Evolutionary conservation across 1,140 invertebrate species (phyloP).

Genomic region (Lerema accius): DNA sequence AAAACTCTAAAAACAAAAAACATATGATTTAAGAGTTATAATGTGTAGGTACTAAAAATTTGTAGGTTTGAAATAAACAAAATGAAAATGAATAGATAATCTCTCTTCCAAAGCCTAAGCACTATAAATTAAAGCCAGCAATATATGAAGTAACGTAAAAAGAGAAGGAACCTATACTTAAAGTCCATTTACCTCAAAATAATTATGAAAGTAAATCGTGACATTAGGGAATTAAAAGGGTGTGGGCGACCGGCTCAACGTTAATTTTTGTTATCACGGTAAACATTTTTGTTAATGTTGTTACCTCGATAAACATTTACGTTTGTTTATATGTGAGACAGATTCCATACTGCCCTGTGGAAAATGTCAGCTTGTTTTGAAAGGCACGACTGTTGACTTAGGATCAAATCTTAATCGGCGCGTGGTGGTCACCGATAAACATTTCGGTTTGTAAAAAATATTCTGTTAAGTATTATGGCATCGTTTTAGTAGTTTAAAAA

Average conservation of each 20-base stretch:
- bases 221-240: neutral
- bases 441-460: too few relatives aligned
- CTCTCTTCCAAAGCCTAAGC: too few relatives aligned
- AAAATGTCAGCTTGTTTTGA: neutral
- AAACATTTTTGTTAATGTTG: conserved; percentile 1
- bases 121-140: neutral
- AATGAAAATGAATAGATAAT: too few relatives aligned
- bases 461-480: too few relatives aligned
- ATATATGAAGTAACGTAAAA: neutral
- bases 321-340: neutral
- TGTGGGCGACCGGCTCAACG: neutral
- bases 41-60: too few relatives aligned
- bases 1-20: too few relatives aligned
- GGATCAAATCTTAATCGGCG: neutral
- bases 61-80: too few relatives aligned
- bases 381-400: neutral
- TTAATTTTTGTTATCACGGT: neutral
- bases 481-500: too few relatives aligned
- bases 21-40: too few relatives aligned
- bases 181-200: neutral
- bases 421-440: too few relatives aligned
- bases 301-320: neutral
- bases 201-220: neutral
- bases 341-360: neutral
- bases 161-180: neutral